Evolutionary conservation across 2,113 vertebrate species (phyloP).

Genomic region (Pituophis catenifer): DNA sequence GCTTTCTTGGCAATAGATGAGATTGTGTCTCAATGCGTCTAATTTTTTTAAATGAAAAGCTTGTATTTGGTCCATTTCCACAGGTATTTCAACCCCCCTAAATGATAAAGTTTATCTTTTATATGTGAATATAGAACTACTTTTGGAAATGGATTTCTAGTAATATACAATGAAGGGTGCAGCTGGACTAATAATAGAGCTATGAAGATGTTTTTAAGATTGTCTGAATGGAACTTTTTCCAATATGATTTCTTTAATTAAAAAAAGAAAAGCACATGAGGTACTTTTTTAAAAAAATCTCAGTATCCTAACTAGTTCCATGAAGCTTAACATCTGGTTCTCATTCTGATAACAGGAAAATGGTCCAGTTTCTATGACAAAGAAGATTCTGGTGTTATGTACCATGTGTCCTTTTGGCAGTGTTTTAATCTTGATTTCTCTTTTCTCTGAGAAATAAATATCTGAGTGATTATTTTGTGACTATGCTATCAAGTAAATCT

Average conservation of each 20-base stretch:
- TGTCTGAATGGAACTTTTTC: constrained; percentile 25
- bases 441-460: constrained; percentile 50
- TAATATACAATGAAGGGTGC: neutral
- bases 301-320: constrained; percentile 54
- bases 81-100: neutral
- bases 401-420: constrained; percentile 58
- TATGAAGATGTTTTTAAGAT: constrained; percentile 1
- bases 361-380: constrained; percentile 69
- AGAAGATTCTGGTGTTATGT: constrained; percentile 55
- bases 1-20: constrained; percentile 1
- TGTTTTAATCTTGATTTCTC: constrained; percentile 57
- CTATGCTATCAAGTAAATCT: constrained; percentile 54
- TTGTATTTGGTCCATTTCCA: neutral
- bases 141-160: neutral
- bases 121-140: neutral
- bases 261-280: neutral
- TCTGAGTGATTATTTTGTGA: constrained; percentile 58
- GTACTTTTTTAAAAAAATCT: constrained; percentile 26
- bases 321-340: constrained; percentile 69
- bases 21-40: neutral
- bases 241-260: neutral
- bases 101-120: neutral
- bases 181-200: neutral
- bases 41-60: neutral
- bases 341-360: constrained; percentile 73